These are phyloP conservation scores for Uria lomvia DNA, from an alignment of 2,113 vertebrate genomes.

Conservation along the genomic window DNA sequence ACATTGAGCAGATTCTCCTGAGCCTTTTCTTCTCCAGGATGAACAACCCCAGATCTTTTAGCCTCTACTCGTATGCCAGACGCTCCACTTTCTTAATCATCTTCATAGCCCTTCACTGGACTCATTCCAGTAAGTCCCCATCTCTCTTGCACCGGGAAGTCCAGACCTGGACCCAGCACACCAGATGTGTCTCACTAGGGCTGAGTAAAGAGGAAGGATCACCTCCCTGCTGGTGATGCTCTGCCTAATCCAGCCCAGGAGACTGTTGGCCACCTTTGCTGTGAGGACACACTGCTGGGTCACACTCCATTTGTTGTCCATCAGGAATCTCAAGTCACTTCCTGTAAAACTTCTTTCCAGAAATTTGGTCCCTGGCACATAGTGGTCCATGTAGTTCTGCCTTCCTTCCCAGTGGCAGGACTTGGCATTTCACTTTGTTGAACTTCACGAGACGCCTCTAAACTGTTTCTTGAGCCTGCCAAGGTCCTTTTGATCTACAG, in stretches of 20 bases:
- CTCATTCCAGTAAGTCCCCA: neutral
- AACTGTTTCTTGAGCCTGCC: neutral
- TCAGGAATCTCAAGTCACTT: neutral
- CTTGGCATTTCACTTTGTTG: neutral
- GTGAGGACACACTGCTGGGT: neutral
- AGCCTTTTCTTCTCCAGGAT: neutral
- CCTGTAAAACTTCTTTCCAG: neutral
- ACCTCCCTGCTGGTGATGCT: neutral
- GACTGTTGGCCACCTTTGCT: neutral
- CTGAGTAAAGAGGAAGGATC: neutral
- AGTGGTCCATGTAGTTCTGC: neutral
- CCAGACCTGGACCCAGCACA: neutral
- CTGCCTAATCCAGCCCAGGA: neutral
- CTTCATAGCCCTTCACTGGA: neutral
- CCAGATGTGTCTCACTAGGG: neutral
- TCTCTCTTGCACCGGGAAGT: neutral
- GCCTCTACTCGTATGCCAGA: neutral
- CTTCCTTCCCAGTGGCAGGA: neutral
- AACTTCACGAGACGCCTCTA: neutral
- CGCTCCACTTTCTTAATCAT: neutral
- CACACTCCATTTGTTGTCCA: rapidly evolving
- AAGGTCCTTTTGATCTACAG: neutral
- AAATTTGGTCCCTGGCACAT: neutral
- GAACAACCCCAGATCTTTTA: neutral
- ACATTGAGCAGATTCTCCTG: neutral